Percentiles rank a stretch among this genome's conserved stretches.
Conservation (phyloP, 2,113 vertebrate species). For the Camelus dromedarius region DNA sequence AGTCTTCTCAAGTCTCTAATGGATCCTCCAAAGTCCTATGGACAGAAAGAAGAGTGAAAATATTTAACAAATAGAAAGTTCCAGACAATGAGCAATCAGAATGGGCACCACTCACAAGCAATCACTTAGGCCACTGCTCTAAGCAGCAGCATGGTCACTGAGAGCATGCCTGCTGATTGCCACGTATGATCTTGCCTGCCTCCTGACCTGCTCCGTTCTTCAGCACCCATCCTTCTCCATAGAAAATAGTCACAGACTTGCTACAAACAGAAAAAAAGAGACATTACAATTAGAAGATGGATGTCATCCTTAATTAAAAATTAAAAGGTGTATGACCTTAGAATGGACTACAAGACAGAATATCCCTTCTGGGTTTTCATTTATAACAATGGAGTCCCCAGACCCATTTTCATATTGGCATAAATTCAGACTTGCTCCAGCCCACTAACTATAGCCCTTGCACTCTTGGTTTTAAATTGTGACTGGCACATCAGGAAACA, state of each 20-base stretch:
- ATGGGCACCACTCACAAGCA: background rate
- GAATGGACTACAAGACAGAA: background rate
- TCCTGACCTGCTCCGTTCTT: background rate
- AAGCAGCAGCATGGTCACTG: background rate
- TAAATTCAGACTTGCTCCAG: background rate
- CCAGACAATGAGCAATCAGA: background rate
- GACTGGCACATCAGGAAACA: background rate
- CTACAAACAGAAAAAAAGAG: background rate
- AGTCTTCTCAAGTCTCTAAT: background rate
- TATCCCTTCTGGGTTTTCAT: background rate
- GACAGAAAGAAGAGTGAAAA: background rate
- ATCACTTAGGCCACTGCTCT: background rate
- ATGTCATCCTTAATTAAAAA: constrained; percentile 15
- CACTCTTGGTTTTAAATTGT: constrained; percentile 6
- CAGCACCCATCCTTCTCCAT: background rate
- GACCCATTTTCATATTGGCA: background rate
- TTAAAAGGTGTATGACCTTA: background rate
- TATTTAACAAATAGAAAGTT: background rate
- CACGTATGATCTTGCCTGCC: rapidly evolving
- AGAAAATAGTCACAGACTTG: background rate
- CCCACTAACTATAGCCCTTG: background rate
- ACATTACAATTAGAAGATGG: background rate
- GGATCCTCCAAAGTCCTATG: background rate
- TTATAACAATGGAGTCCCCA: background rate
- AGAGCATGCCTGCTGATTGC: background rate